A percentile compares a stretch with the other conserved stretches of the same genome.
These are phyloP conservation scores for Thelaira solivaga DNA, from an alignment of 2,888 invertebrate species.

Conservation along the genomic window DNA sequence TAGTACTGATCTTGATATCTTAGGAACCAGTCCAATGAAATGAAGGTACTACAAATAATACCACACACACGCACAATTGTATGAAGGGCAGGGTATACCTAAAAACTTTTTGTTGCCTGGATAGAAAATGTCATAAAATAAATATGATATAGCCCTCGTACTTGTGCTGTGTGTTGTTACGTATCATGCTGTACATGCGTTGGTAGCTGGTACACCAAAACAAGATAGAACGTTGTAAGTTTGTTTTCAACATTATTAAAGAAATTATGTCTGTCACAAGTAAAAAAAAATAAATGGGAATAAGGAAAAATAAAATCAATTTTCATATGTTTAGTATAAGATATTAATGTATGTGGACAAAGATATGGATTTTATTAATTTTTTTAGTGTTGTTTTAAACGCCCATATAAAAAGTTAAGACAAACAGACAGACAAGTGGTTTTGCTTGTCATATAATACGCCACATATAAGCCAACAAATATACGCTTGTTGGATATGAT, in stretches of 20 bases:
- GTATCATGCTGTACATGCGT: conserved; percentile 21
- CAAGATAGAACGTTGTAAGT: conserved; percentile 8
- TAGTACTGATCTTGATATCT: too few species aligned
- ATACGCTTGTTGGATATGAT: background rate
- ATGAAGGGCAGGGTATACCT: too few species aligned
- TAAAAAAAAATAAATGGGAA: background rate
- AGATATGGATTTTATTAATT: conserved; percentile 4
- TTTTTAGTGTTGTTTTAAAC: conserved; percentile 24
- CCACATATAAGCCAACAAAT: conserved; percentile 17
- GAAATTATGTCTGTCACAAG: conserved; percentile 7
- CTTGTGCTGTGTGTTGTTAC: too few species aligned
- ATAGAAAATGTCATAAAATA: too few species aligned
- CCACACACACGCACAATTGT: too few species aligned
- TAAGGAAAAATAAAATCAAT: conserved; percentile 17
- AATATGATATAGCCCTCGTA: too few species aligned
- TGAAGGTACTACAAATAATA: too few species aligned
- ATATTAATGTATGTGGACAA: background rate
- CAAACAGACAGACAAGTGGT: conserved; percentile 39
- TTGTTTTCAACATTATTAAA: background rate
- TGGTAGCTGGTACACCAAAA: conserved; percentile 8
- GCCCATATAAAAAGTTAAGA: conserved; percentile 40
- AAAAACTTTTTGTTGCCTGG: too few species aligned
- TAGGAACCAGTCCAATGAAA: too few species aligned
- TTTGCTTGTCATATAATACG: conserved; percentile 43
- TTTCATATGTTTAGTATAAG: conserved; percentile 16